Conservation (phyloP, 2,888 invertebrate species). For the Epistrophella euchroma region DNA sequence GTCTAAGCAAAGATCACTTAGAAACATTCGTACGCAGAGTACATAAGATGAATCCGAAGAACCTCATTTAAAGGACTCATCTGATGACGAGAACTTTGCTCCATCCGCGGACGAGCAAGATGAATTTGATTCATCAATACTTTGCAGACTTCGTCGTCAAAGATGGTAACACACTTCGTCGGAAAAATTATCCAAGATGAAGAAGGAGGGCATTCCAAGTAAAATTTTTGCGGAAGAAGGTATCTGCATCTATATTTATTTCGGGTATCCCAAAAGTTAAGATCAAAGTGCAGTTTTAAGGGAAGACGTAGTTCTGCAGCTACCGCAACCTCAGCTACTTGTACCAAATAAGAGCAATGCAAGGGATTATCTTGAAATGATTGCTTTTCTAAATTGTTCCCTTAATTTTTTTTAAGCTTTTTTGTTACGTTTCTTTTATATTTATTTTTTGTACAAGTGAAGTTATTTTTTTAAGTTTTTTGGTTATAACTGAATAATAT, state of each 20-base stretch:
- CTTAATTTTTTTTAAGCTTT: neutral
- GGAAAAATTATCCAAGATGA: slow-evolving; percentile 13
- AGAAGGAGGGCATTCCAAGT: slow-evolving; percentile 1
- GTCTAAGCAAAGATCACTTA: neutral
- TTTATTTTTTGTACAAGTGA: too few species aligned
- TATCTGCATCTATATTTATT: neutral
- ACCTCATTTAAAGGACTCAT: slow-evolving; percentile 10
- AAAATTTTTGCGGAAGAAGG: neutral
- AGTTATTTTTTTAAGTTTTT: too few species aligned
- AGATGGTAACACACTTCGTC: slow-evolving; percentile 28
- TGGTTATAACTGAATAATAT: too few species aligned
- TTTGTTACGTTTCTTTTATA: too few species aligned
- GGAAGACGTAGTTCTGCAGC: slow-evolving; percentile 11
- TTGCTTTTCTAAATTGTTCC: neutral
- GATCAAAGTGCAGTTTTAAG: slow-evolving; percentile 19
- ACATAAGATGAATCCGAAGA: slow-evolving; percentile 12
- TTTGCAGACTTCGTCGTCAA: slow-evolving; percentile 25
- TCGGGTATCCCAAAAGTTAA: neutral
- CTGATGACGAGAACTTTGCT: slow-evolving; percentile 37
- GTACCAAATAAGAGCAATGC: neutral
- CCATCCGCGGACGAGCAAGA: slow-evolving; percentile 16
- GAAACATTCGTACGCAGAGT: slow-evolving; percentile 5
- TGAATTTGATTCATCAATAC: slow-evolving; percentile 18
- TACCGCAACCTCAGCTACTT: slow-evolving; percentile 5
- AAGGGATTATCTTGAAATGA: neutral